phyloP scores from a whole-genome alignment of 2,797 vertebrate species.

The Eidolon dupreanum region DNA sequence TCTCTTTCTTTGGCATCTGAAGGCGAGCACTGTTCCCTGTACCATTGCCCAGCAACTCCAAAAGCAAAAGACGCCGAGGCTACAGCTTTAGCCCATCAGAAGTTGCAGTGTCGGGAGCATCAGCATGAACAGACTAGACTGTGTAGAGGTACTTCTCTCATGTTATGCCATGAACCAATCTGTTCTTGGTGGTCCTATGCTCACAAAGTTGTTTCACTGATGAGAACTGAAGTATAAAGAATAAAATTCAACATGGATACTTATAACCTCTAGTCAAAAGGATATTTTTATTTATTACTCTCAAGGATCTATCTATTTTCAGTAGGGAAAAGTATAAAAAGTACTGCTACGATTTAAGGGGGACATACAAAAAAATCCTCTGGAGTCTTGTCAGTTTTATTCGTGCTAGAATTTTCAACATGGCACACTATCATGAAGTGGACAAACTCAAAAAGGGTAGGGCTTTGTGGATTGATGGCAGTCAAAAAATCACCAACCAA shows the following conservation, averaged over 20 bases:
- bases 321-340: constrained; percentile 55
- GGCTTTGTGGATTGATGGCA: background rate
- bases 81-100: background rate
- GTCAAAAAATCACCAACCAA: constrained; percentile 45
- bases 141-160: background rate
- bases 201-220: constrained; percentile 49
- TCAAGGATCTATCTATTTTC: constrained; percentile 51
- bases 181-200: background rate
- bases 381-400: constrained; percentile 9
- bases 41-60: background rate
- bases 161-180: background rate
- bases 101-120: background rate
- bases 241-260: constrained; percentile 10
- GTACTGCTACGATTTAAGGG: background rate
- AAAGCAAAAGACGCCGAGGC: background rate
- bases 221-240: background rate
- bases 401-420: background rate
- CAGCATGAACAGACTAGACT: background rate
- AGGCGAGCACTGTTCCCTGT: background rate
- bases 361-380: constrained; percentile 61
- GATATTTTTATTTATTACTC: background rate
- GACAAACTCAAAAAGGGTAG: background rate
- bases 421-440: background rate
- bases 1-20: background rate
- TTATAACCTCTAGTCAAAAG: background rate